Evolutionary conservation across 2,888 invertebrate species (phyloP).

Genomic region (Protonemura montana): DNA sequence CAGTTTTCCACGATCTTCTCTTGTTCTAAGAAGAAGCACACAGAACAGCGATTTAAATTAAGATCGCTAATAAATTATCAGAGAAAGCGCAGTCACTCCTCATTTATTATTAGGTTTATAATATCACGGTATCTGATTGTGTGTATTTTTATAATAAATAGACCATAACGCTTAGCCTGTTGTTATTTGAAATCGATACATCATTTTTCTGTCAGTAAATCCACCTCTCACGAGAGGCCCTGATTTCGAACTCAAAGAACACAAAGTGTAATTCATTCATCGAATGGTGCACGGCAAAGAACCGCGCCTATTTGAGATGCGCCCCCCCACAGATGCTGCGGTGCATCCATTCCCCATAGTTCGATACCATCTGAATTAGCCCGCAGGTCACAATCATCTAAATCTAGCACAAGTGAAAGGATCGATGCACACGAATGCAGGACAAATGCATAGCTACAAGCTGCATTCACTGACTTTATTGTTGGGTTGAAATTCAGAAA

Average conservation of each 20-base stretch:
- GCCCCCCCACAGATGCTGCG: conserved; percentile 18
- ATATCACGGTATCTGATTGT: background rate
- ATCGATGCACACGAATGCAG: background rate
- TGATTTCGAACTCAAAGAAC: background rate
- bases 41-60: background rate
- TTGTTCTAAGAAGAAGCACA: background rate
- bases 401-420: background rate
- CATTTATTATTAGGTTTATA: background rate
- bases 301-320: background rate
- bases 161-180: conserved; percentile 20
- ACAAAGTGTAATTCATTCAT: conserved; percentile 23
- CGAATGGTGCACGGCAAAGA: background rate
- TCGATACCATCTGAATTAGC: background rate
- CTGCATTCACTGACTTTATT: background rate
- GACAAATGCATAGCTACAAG: too few species aligned
- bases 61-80: conserved; percentile 33
- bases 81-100: conserved; percentile 17
- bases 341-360: background rate
- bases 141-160: conserved; percentile 17
- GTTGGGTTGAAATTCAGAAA: background rate
- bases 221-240: conserved; percentile 19
- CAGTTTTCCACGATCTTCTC: background rate
- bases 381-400: background rate
- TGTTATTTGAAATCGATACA: background rate
- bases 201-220: conserved; percentile 9